Evolutionary conservation across 1,140 invertebrate species (phyloP).

Genomic region (Drosophila chauvacae): DNA sequence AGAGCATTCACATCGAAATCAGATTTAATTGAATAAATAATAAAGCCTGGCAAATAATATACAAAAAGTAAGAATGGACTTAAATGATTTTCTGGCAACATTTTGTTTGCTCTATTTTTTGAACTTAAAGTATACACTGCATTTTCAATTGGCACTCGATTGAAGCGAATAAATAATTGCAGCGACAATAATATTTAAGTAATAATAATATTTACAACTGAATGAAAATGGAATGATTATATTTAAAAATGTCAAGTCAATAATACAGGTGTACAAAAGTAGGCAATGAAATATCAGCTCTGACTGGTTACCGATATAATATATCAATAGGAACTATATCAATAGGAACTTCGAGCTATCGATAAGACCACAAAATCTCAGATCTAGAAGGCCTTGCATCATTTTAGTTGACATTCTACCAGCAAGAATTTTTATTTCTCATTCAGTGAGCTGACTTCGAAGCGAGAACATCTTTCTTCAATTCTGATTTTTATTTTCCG

Average conservation of each 20-base stretch:
- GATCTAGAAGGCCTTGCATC: not conserved
- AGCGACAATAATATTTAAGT: not conserved
- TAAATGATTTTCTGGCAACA: not conserved
- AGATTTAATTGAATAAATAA: slow-evolving; percentile 33
- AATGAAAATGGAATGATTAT: not conserved
- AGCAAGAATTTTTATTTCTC: not conserved
- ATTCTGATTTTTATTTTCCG: not conserved
- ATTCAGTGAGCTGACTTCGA: not conserved
- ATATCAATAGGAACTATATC: no score
- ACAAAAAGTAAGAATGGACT: not conserved
- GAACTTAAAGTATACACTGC: not conserved
- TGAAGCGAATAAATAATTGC: not conserved
- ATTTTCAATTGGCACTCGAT: not conserved
- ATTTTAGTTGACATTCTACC: not conserved
- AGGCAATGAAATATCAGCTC: not conserved
- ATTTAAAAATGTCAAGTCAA: not conserved
- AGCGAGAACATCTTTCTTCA: not conserved
- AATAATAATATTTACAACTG: not conserved
- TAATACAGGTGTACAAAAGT: not conserved
- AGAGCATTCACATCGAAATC: slow-evolving; percentile 8
- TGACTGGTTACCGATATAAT: not conserved
- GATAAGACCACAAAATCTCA: not conserved
- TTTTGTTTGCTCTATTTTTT: not conserved
- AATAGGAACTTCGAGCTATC: not conserved
- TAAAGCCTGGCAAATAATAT: slow-evolving; percentile 13